These are phyloP conservation scores for Drosophila atripex DNA, from an alignment of 2,888 invertebrate genomes.

Conservation along the genomic window DNA sequence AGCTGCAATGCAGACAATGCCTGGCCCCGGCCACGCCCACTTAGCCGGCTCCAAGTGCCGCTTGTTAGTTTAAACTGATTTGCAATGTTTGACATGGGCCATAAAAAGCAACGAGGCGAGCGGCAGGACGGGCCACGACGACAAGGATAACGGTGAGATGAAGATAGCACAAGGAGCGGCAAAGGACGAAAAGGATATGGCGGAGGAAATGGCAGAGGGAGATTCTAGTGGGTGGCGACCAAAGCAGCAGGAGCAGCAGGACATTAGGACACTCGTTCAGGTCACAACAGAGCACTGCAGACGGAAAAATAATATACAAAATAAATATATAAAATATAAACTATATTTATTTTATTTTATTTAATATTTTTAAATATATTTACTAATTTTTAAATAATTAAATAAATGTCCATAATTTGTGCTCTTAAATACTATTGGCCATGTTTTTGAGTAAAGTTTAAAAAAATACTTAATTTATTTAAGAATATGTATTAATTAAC, in stretches of 20 bases:
- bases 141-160: conserved; percentile 46
- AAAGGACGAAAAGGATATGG: background rate
- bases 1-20: conserved; percentile 69
- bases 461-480: too few relatives aligned
- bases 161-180: conserved; percentile 36
- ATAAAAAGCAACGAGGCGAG: conserved; percentile 71
- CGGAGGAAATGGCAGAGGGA: background rate
- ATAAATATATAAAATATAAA: background rate
- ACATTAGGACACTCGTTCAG: conserved; percentile 42
- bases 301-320: background rate
- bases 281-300: conserved; percentile 27
- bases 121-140: conserved; percentile 31
- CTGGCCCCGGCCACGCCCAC: conserved; percentile 57
- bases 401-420: too few relatives aligned
- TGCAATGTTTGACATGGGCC: conserved; percentile 79
- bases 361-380: too few relatives aligned
- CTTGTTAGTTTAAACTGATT: conserved; percentile 79
- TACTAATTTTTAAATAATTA: too few relatives aligned
- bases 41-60: conserved; percentile 29
- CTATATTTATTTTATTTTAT: too few relatives aligned
- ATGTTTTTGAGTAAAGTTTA: too few relatives aligned
- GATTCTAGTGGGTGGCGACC: background rate
- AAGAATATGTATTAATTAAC: too few relatives aligned
- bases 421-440: too few relatives aligned
- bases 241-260: conserved; percentile 7